These are phyloP conservation scores for Nephrotoma flavescens DNA, from an alignment of 2,888 invertebrate genomes.

Conservation along the genomic window DNA sequence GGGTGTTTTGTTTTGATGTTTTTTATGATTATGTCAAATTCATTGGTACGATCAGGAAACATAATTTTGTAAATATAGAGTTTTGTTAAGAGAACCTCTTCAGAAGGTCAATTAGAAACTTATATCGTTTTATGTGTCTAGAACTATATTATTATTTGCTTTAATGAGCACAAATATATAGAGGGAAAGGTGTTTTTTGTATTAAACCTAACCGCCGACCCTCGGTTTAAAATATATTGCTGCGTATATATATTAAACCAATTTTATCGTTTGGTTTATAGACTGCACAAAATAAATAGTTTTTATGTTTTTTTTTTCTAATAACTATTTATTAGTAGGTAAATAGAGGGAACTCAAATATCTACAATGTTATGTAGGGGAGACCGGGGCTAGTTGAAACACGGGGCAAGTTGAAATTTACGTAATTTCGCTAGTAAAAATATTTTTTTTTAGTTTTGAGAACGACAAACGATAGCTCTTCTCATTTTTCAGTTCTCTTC, in stretches of 20 bases:
- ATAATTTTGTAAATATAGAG: neutral
- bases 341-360: neutral
- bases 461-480: too few species aligned
- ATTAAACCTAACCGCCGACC: neutral
- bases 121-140: neutral
- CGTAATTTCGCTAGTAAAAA: too few species aligned
- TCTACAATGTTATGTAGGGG: neutral
- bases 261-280: neutral
- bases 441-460: too few species aligned
- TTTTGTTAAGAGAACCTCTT: neutral
- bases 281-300: neutral
- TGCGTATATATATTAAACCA: neutral
- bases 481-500: too few species aligned
- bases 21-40: neutral
- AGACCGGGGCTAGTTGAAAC: too few species aligned
- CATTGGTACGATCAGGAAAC: neutral
- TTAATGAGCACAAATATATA: neutral
- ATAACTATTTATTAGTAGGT: neutral
- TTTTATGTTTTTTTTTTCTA: neutral
- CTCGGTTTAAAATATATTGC: neutral
- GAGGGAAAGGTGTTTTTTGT: neutral
- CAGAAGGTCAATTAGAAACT: neutral
- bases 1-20: slow-evolving; percentile 2
- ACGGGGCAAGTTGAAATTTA: too few species aligned
- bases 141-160: neutral